phyloP scores from a whole-genome alignment of 2,888 invertebrate species.

The Eurytoma adleriae region DNA sequence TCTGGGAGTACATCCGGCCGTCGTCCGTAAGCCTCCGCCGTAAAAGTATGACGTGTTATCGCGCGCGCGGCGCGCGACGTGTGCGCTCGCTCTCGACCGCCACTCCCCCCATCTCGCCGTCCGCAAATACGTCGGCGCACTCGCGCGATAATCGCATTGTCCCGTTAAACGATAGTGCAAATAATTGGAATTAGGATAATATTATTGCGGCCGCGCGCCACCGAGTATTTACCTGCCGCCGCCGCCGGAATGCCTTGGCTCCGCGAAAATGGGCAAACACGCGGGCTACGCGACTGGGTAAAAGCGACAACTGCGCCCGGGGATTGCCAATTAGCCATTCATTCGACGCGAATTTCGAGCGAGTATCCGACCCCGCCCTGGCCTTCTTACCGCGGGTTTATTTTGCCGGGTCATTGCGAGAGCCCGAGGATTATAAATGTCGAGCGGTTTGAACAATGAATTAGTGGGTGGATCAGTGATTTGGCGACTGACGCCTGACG shows the following conservation, averaged over 20 bases:
- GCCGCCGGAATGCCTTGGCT: conserved; percentile 35
- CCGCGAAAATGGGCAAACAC: conserved; percentile 48
- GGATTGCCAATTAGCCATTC: conserved; percentile 55
- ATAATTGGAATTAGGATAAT: conserved; percentile 64
- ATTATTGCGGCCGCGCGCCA: conserved; percentile 58
- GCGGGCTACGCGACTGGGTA: background rate
- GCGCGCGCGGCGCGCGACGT: background rate
- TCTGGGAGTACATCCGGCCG: no score
- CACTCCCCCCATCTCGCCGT: background rate
- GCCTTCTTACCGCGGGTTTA: conserved; percentile 31
- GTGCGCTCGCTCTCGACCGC: background rate
- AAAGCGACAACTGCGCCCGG: background rate
- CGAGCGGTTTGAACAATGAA: background rate
- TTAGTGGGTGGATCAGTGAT: background rate
- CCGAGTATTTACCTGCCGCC: conserved; percentile 49
- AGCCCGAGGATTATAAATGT: background rate
- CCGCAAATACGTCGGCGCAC: conserved; percentile 31
- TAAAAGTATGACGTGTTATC: conserved; percentile 11
- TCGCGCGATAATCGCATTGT: conserved; percentile 57
- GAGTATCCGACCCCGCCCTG: background rate
- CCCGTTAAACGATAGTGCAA: conserved; percentile 59
- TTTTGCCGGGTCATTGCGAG: background rate
- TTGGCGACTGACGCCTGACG: background rate
- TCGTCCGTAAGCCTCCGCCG: background rate
- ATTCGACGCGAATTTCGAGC: conserved; percentile 9